Evolutionary conservation across 1,140 invertebrate species (phyloP).

Genomic region (Pantala flavescens): DNA sequence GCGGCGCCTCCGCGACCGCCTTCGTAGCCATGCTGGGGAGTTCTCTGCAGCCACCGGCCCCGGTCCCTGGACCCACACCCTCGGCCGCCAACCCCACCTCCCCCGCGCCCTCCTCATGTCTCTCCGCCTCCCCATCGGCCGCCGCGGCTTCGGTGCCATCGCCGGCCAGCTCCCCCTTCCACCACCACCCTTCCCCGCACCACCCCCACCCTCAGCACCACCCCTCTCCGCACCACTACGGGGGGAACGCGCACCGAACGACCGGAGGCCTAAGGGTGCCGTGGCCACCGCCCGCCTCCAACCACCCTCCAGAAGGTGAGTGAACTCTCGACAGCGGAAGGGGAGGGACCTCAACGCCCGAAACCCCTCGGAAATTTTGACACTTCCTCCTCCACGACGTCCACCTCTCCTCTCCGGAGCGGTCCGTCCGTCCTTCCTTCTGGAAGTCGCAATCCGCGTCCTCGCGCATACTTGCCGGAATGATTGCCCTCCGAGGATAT

Average conservation of each 20-base stretch:
- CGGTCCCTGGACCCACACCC: not conserved
- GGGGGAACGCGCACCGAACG: not conserved
- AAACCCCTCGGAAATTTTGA: not conserved
- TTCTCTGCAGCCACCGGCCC: not conserved
- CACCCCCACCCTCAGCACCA: not conserved
- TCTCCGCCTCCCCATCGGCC: not conserved
- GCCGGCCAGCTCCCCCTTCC: not conserved
- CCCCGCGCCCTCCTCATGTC: not conserved
- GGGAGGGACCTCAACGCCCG: not conserved
- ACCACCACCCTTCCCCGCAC: not conserved
- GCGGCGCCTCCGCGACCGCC: not conserved
- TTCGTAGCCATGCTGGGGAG: slow-evolving; percentile 2
- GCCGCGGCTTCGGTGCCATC: not conserved
- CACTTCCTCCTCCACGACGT: not conserved
- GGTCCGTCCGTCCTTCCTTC: too few relatives aligned
- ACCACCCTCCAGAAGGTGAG: not conserved
- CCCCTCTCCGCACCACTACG: not conserved
- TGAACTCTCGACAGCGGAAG: not conserved
- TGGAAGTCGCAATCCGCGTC: too few relatives aligned
- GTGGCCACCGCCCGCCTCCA: not conserved
- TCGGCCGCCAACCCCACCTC: not conserved
- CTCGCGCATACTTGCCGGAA: too few relatives aligned
- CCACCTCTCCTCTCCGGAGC: not conserved
- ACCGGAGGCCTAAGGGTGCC: not conserved
- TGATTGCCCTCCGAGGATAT: too few relatives aligned